Base-by-base conservation (phyloP, 30 jellyfish, hydroid and myxozoan genomes). In the Chironex yamaguchii region DNA sequence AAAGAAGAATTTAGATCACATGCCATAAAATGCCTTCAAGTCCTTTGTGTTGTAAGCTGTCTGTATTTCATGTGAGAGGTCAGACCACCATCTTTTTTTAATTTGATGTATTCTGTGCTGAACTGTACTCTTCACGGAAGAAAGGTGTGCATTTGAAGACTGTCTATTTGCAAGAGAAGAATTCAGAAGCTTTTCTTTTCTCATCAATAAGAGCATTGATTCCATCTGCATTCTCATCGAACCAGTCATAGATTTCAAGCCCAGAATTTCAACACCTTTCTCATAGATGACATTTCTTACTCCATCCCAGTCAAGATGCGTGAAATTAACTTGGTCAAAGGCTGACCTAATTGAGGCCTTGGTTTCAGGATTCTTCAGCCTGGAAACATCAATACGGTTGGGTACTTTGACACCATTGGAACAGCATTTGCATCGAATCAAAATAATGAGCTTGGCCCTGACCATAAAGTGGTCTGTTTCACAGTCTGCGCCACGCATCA, bases 401-500 rank as follows among this genome's bases (percentile, higher is more conserved):
- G 73, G 73, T 14, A 21, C 32, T 21, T 58, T 58, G 32, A 58
- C 73, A 11, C 73, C 73, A 58, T 58, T 58, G 25, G 26, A 20
- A 21, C 26, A 25, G 21, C 11, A 4, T 21, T 25, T 21, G 23
- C 71, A 70, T 13, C 68, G 4, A 29, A 67, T 67, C n/a, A 6
- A 67, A 29, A 42, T 42, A 6, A 13, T 24, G 22, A 67, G 72
- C 13, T 20, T 67, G n/a, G 71, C 9, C 68, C 70, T 9, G 12
- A 67, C 68, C 22, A 67, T 11, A 6, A 24, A 23, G 23, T 67
- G 81, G 6, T 67, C 72, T 12, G 70, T 67, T 4, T 11, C 68
- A 30, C 81, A 29, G 52, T 21, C 81, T 29, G 81, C 81, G 9
- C 81, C 70, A 67, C 81, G 81, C 71, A 67, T 11, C 9, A 23